Conservation (phyloP, 64 coral and sea anemone species). For the Montipora capricornis region DNA sequence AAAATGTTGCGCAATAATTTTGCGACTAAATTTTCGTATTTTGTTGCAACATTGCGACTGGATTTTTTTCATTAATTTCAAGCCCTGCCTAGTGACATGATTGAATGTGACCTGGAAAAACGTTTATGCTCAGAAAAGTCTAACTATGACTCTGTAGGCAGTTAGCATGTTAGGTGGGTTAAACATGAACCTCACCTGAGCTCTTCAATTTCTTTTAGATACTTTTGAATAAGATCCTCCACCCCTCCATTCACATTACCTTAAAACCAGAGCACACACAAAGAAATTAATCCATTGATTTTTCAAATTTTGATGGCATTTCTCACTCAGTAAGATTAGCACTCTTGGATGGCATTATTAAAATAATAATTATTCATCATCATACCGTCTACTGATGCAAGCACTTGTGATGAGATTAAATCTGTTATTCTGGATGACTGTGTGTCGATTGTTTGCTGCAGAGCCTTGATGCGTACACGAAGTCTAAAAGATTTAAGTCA, state of each 20-base stretch:
- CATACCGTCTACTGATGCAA: constrained; percentile 80
- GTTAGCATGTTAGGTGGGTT: no score
- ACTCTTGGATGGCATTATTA: no score
- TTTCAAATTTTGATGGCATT: background rate
- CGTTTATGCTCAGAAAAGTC: no score
- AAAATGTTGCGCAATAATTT: no score
- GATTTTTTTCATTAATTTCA: no score
- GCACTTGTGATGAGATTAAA: constrained; percentile 80
- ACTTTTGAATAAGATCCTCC: constrained; percentile 94
- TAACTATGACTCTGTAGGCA: no score
- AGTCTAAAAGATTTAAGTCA: constrained; percentile 64
- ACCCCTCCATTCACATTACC: constrained; percentile 81
- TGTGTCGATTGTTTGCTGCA: constrained; percentile 89
- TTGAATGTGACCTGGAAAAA: no score
- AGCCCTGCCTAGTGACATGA: no score
- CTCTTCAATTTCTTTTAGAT: constrained; percentile 94
- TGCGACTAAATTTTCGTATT: no score
- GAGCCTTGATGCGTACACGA: constrained; percentile 88
- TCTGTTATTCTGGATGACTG: constrained; percentile 93
- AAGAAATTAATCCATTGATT: no score
- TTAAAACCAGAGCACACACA: background rate
- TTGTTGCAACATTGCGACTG: no score
- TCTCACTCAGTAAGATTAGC: background rate
- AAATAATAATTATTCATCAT: background rate
- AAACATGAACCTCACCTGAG: constrained; percentile 67